Percentiles rank a stretch among this genome's conserved stretches.
phyloP scores from a whole-genome alignment of 2,888 invertebrate genomes.

The Mimas tiliae region DNA sequence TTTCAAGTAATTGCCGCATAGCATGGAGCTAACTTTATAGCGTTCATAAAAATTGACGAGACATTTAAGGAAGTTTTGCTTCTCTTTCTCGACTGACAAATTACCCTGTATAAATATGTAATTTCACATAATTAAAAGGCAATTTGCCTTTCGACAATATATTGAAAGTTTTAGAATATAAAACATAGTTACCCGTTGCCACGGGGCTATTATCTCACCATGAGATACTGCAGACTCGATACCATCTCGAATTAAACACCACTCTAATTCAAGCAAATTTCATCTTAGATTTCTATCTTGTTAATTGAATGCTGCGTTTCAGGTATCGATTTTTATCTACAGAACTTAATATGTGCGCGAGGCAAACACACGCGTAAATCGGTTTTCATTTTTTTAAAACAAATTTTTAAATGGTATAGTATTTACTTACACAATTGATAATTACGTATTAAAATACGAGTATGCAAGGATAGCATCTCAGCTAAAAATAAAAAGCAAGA shows the following conservation, averaged over 20 bases:
- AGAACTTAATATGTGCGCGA: slow-evolving; percentile 39
- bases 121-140: no score
- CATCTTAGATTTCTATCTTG: slow-evolving; percentile 54
- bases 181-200: neutral
- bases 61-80: no score
- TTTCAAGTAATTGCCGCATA: no score
- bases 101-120: no score
- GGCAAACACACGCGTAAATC: slow-evolving; percentile 34
- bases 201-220: slow-evolving; percentile 36
- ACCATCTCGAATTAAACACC: slow-evolving; percentile 44
- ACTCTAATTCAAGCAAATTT: slow-evolving; percentile 49
- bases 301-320: slow-evolving; percentile 60
- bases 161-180: slow-evolving; percentile 1
- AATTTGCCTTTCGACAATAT: neutral
- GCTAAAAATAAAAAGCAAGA: neutral
- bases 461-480: slow-evolving; percentile 22
- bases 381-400: slow-evolving; percentile 25
- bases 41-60: no score
- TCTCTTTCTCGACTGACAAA: no score
- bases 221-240: slow-evolving; percentile 38
- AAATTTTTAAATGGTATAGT: slow-evolving; percentile 17
- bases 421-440: slow-evolving; percentile 25
- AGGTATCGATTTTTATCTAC: slow-evolving; percentile 50
- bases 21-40: no score
- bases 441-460: slow-evolving; percentile 19